Base-by-base conservation (phyloP, 1,140 invertebrate genomes). In the Diplogasteroides magnus region DNA sequence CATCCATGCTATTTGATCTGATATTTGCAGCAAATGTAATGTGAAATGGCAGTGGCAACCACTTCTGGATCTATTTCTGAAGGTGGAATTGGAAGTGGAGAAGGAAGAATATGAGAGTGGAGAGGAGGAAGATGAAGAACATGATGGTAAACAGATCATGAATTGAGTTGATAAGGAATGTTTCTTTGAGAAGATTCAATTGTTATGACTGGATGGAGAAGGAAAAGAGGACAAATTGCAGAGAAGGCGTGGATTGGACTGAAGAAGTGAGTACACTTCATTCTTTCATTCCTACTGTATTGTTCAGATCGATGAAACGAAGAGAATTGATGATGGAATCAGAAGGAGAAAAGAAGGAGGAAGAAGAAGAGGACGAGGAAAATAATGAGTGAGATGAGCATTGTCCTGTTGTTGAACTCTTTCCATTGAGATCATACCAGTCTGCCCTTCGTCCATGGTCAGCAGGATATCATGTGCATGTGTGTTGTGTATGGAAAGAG, bases 11-110 rank as follows among this genome's bases (percentile, higher is more conserved):
- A n/a, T n/a, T n/a, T 6, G 37, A 11, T 48, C 37, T 48, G 6
- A 48, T 48, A 11, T 48, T 48, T 48, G 6, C 6, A 48, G 37
- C 37, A 19, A 48, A 48, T 6, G 37, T 48, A 19, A 48, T 2
- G 64, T 48, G 2, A 2, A 65, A 48, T 23, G 23, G n/a, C 3
- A 37, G 2, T 65, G 64, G 64, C 14, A 3, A 37, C 14, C n/a
- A 6, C 25, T 65, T 3, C 25, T 65, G 15, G 64, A 65, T n/a
- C n/a, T 29, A 14, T 65, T 65, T 55, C n/a, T 48, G 23, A 37
- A 48, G 32, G 64, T 37, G 48, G 29, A 55, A 55, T 37, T 65
- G 13, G 64, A 31, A 19, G 6, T 48, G 48, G 64, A 65, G 13
- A 48, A 23, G 13, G 19, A 48, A 48, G 37, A 48, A 19, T 48